Base-by-base conservation (phyloP, 2,888 invertebrate species). In the Endomychus coccineus region DNA sequence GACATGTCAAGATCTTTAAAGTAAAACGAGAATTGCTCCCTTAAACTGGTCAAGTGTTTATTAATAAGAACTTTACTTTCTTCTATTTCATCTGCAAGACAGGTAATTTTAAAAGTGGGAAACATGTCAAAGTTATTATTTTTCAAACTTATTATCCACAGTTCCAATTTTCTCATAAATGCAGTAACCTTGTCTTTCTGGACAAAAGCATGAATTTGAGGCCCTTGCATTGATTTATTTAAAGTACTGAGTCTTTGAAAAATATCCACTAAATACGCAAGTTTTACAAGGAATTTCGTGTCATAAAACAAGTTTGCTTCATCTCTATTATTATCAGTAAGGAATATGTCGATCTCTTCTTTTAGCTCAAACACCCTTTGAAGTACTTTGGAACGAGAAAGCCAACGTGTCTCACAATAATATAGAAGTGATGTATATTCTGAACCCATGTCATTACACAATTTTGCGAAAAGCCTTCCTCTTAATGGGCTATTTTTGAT, bases 111-210 rank as follows among this genome's bases (percentile, higher is more conserved):
- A 34, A 42, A 43, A 43, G 10, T 34, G 34, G 39, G 31, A 42
- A 42, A 42, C 39, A 42, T 40, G 38, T 42, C 27, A 39, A 42
- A 42, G 34, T 42, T 35, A 34, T 41, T 39, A 29, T 43, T 43
- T 43, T 43, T 27, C 21, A 41, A 43, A 41, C 21, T 41, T 43
- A 33, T 28, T 41, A 23, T 41, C 40, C 40, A 36, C 3, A 40
- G 32, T 43, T 36, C 28, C 36, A 40, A 28, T 41, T 42, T 42
- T 42, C 30, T 42, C 27, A 40, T 40, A 31, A 40, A 40, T 31
- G 41, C 34, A 22, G 22, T 30, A 28, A 41, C 21, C 11, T 40
- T 42, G 31, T 42, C 42, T 36, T 42, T 42, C 27, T 40, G 42
- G 6, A n/a, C n/a, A 19, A 19, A 19, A 19, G 21, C 16, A 27